A percentile compares a stretch with the other conserved stretches of the same genome.
Conservation (phyloP, 2,797 vertebrate genomes). For the Myioborus miniatus region DNA sequence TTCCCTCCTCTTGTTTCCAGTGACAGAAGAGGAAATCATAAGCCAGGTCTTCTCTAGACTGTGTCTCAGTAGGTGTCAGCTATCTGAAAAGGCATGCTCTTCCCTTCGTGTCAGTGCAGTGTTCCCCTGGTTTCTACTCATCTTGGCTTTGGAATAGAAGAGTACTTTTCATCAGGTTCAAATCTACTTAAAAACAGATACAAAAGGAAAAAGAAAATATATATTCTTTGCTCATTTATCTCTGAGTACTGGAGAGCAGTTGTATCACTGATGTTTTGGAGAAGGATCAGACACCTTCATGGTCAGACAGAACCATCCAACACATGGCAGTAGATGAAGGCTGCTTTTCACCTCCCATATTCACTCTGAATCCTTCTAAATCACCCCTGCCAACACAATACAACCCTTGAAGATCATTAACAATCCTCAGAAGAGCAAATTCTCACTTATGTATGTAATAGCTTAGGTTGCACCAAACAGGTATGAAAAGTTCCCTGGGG, state of each 20-base stretch:
- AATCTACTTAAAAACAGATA: not conserved
- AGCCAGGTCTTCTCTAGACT: not conserved
- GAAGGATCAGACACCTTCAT: not conserved
- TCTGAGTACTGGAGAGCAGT: not conserved
- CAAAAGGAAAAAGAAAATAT: not conserved
- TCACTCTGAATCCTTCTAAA: not conserved
- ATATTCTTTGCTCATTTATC: not conserved
- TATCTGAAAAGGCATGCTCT: not conserved
- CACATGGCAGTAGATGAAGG: conserved; percentile 21
- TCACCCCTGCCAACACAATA: not conserved
- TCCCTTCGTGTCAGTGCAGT: not conserved
- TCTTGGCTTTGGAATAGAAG: not conserved
- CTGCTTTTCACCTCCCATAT: not conserved
- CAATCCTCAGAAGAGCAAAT: conserved; percentile 10
- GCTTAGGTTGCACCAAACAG: not conserved
- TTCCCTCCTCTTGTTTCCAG: not conserved
- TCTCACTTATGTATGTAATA: not conserved
- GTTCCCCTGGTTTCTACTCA: not conserved
- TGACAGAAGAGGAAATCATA: not conserved
- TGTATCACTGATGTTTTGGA: not conserved
- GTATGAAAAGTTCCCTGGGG: conserved; percentile 27
- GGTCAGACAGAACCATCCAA: not conserved
- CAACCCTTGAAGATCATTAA: not conserved
- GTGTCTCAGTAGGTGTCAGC: not conserved
- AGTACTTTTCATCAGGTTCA: not conserved